Evolutionary conservation across 64 coral and sea anemone species (phyloP).

Genomic region (Montipora foliosa): DNA sequence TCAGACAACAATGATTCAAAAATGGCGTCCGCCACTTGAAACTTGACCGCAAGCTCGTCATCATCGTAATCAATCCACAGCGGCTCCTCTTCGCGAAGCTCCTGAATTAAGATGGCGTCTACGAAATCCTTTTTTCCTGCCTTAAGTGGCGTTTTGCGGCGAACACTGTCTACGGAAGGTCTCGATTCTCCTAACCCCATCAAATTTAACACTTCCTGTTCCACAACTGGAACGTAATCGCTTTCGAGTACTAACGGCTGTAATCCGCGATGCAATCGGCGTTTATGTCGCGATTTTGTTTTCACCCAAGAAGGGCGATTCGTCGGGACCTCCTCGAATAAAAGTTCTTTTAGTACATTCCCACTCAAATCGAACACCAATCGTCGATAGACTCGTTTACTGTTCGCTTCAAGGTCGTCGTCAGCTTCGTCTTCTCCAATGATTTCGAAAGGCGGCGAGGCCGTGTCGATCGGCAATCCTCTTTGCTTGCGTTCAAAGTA

Average conservation of each 20-base stretch:
- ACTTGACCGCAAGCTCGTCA: conserved; percentile 96
- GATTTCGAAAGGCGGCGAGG: conserved; percentile 69
- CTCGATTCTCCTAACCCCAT: conserved; percentile 87
- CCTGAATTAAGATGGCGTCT: conserved; percentile 96
- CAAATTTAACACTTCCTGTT: conserved; percentile 86
- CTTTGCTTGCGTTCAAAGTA: conserved; percentile 67
- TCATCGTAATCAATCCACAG: conserved; percentile 97
- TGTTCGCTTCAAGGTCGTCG: conserved; percentile 73
- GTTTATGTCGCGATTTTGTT: conserved; percentile 78
- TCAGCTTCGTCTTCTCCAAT: conserved; percentile 29
- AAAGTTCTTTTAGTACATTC: conserved; percentile 80
- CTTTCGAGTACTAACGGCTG: conserved; percentile 67
- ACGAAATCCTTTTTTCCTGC: conserved; percentile 94
- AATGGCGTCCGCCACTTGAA: conserved; percentile 99
- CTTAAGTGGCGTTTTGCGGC: conserved; percentile 94
- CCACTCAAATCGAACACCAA: conserved; percentile 89
- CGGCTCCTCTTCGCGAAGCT: conserved; percentile 95
- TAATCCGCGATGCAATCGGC: conserved; percentile 82
- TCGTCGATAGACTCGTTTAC: conserved; percentile 85
- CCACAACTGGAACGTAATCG: conserved; percentile 81
- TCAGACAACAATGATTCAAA: conserved; percentile 89
- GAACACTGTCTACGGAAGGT: conserved; percentile 80
- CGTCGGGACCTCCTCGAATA: conserved; percentile 70
- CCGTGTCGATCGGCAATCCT: conserved; percentile 58
- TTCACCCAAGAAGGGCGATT: conserved; percentile 88